Evolutionary conservation across 2,113 vertebrate species (phyloP).

Genomic region (Takifugu flavidus): DNA sequence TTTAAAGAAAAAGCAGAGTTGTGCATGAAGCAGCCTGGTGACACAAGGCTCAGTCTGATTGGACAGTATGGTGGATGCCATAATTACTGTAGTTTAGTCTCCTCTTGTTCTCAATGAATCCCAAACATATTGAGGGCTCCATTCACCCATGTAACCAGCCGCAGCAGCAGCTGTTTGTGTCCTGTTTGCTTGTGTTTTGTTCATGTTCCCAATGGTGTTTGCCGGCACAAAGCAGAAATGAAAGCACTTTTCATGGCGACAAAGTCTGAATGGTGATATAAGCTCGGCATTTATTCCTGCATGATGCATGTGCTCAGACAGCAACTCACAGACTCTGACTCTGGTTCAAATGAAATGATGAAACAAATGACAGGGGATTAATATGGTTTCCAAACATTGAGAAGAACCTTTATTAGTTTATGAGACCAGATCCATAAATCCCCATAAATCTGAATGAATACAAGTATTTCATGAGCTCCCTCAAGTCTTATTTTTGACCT

Average conservation of each 20-base stretch:
- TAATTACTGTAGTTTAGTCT: constrained; percentile 51
- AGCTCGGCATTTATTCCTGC: constrained; percentile 49
- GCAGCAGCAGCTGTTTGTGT: constrained; percentile 70
- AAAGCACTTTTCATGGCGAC: constrained; percentile 71
- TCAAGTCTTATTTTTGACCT: too few relatives aligned
- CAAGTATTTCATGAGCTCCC: too few relatives aligned
- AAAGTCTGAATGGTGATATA: constrained; percentile 64
- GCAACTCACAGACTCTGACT: constrained; percentile 5
- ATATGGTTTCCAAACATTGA: too few relatives aligned
- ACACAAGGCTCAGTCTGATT: constrained; percentile 6
- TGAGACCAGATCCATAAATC: too few relatives aligned
- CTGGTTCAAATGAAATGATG: too few relatives aligned
- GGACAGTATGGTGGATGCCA: constrained; percentile 24
- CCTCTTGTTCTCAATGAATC: constrained; percentile 29
- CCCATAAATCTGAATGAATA: too few relatives aligned
- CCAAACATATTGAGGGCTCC: constrained; percentile 51
- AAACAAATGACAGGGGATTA: too few relatives aligned
- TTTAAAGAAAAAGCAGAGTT: not conserved
- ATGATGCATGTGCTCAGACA: constrained; percentile 24
- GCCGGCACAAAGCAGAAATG: constrained; percentile 73
- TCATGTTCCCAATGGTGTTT: constrained; percentile 63
- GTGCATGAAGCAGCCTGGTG: constrained; percentile 14
- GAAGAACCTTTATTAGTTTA: too few relatives aligned
- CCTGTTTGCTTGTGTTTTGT: constrained; percentile 69
- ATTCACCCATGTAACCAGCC: constrained; percentile 55